Base-by-base conservation (phyloP, 1,140 invertebrate species). In the Trachymyrmex cornetzi region DNA sequence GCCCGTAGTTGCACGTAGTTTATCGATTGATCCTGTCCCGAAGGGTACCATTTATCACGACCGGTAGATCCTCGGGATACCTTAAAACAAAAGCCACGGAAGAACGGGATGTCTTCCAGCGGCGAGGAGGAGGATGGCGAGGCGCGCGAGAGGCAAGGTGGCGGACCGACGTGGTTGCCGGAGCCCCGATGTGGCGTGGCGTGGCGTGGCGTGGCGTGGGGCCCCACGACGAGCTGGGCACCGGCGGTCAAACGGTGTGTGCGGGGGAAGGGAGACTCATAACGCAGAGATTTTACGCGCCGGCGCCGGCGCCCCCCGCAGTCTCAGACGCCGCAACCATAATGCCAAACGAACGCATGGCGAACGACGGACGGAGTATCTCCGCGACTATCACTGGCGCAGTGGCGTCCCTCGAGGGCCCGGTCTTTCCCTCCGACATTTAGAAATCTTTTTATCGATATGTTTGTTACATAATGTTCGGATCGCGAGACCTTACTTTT, bases 281-380 rank as follows among this genome's bases (percentile, higher is more conserved):
- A 95, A 95, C 93, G 91, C 94, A 93, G 93, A 93, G 92, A 95
- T 91, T 95, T 95, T 95, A 95, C 93, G 94, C 93, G 93, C 91
- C 93, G 95, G 95, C 95, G 95, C 95, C 95, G 94, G 94, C 92
- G 94, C 95, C 95, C 95, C 95, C 95, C 94, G 95, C 94, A 93
- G 95, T 93, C 95, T 94, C 95, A 95, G 95, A 95, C 95, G 92
- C 94, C 93, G 94, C 94, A 91, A 93, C 92, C 91, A 94, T 94
- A 94, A 94, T 94, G 94, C 93, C 87, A 89, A 89, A 87, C 90
- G 77, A 38, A 88, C 38, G 59, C 22, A 72, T 71, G 61, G 44
- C 63, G 79, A 55, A 82, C 55, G 24, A 77, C 66, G 34, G 57
- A 71, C 64, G 66, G 77, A 84, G 75, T 80, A 90, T 91, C 89